Evolutionary conservation across 2,797 vertebrate genomes (phyloP).

Genomic region (Pteropus rufus): DNA sequence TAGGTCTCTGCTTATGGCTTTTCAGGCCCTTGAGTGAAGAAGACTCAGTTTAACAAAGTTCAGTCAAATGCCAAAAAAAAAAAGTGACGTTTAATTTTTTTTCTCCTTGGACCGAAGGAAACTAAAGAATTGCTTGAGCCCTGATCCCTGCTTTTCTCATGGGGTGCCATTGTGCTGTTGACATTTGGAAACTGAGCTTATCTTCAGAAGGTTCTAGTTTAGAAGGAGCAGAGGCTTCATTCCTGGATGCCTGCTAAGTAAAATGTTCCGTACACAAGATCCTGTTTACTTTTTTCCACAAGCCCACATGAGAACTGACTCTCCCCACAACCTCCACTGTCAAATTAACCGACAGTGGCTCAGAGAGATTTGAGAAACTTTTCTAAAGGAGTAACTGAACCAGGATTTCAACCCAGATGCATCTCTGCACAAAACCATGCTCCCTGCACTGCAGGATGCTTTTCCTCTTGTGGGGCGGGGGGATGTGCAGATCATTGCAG

Average conservation of each 20-base stretch:
- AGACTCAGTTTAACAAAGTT: background rate
- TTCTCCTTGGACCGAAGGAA: background rate
- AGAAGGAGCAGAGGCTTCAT: background rate
- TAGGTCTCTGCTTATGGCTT: background rate
- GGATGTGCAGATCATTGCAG: background rate
- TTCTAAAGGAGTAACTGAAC: background rate
- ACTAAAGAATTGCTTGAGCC: background rate
- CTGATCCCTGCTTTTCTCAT: accelerated
- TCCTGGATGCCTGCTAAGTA: accelerated
- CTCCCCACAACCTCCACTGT: too few species aligned
- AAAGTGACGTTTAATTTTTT: background rate
- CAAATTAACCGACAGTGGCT: background rate
- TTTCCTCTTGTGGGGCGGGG: background rate
- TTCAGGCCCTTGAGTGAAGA: background rate
- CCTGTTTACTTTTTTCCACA: background rate
- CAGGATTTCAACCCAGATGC: background rate
- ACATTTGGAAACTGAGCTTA: background rate
- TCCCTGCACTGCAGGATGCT: accelerated
- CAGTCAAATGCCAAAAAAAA: background rate
- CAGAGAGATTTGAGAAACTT: background rate
- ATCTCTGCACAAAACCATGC: background rate
- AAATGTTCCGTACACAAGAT: background rate
- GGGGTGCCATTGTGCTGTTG: background rate
- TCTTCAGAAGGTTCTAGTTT: background rate
- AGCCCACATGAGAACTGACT: background rate